Percentiles rank a stretch among this genome's conserved stretches.
Conservation (phyloP, 1,140 invertebrate species). For the Ctenoplectra terminalis region DNA sequence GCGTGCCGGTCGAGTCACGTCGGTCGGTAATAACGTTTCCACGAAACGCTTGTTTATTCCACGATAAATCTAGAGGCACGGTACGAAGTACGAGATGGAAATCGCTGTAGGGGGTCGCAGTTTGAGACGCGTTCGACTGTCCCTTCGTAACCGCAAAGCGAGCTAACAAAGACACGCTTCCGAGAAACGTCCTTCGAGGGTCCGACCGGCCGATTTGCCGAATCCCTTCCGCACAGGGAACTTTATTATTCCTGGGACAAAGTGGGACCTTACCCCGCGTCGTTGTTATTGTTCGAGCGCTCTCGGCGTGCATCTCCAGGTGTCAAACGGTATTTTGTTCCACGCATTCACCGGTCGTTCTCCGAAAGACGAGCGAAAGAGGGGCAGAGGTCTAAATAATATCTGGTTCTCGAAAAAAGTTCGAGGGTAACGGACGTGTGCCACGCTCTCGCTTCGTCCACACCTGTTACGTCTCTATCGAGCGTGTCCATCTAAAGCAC, state of each 20-base stretch:
- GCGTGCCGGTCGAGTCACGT: background rate
- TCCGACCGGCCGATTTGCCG: conserved; percentile 44
- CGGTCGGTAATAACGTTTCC: conserved; percentile 45
- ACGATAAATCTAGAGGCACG: conserved; percentile 60
- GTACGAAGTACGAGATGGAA: conserved; percentile 41
- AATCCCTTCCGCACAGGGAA: conserved; percentile 48
- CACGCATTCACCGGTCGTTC: conserved; percentile 28
- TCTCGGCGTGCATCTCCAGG: conserved; percentile 44
- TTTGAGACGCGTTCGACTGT: conserved; percentile 33
- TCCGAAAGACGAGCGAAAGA: background rate
- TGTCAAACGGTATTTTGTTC: conserved; percentile 67
- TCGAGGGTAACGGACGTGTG: conserved; percentile 16
- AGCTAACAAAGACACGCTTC: conserved; percentile 58
- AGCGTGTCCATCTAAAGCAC: conserved; percentile 52
- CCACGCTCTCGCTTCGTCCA: conserved; percentile 9
- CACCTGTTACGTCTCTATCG: conserved; percentile 65
- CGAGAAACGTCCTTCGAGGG: conserved; percentile 43
- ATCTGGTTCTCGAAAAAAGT: conserved; percentile 27
- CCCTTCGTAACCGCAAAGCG: conserved; percentile 50
- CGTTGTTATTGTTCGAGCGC: conserved; percentile 35
- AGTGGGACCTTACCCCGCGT: conserved; percentile 56
- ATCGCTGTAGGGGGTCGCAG: conserved; percentile 49
- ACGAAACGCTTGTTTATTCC: conserved; percentile 62
- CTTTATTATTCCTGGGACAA: conserved; percentile 68
- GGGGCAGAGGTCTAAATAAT: background rate